Conservation (phyloP, 2,888 invertebrate genomes). For the Caenorhabditis sp. region DNA sequence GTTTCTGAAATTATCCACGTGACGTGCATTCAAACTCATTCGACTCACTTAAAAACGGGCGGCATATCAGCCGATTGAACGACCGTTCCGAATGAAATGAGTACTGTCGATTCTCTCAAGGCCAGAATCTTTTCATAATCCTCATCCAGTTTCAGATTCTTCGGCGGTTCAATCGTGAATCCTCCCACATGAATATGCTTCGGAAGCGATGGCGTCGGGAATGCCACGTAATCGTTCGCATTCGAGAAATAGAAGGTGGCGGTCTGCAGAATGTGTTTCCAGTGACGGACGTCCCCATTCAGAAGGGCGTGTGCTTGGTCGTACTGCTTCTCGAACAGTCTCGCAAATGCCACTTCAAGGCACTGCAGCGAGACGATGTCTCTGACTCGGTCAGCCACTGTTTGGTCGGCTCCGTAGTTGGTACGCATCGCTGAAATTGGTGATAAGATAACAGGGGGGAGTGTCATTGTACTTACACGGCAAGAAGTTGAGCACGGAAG, state of each 20-base stretch:
- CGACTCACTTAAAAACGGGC: neutral
- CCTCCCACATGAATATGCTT: constrained; percentile 15
- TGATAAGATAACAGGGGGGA: neutral
- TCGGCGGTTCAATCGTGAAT: constrained; percentile 23
- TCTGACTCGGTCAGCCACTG: constrained; percentile 13
- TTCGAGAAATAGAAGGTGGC: constrained; percentile 21
- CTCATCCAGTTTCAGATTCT: constrained; percentile 4
- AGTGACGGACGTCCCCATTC: constrained; percentile 12
- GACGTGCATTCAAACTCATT: neutral
- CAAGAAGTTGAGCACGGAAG: constrained; percentile 32
- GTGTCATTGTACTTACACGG: constrained; percentile 27
- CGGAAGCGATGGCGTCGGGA: constrained; percentile 11
- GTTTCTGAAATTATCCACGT: neutral
- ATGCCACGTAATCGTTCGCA: constrained; percentile 13
- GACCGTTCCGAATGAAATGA: constrained; percentile 28
- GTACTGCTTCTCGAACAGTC: constrained; percentile 23
- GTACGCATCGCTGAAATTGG: constrained; percentile 16
- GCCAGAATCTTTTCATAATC: constrained; percentile 16
- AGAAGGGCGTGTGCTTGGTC: neutral
- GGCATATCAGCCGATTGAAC: constrained; percentile 27
- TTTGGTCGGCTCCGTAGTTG: constrained; percentile 27
- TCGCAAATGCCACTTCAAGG: constrained; percentile 26
- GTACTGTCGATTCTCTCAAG: constrained; percentile 2
- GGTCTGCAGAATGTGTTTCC: constrained; percentile 10
- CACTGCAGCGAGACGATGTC: constrained; percentile 31